Evolutionary conservation across 2,888 invertebrate genomes (phyloP).

Genomic region (Protodeltote pygarga): DNA sequence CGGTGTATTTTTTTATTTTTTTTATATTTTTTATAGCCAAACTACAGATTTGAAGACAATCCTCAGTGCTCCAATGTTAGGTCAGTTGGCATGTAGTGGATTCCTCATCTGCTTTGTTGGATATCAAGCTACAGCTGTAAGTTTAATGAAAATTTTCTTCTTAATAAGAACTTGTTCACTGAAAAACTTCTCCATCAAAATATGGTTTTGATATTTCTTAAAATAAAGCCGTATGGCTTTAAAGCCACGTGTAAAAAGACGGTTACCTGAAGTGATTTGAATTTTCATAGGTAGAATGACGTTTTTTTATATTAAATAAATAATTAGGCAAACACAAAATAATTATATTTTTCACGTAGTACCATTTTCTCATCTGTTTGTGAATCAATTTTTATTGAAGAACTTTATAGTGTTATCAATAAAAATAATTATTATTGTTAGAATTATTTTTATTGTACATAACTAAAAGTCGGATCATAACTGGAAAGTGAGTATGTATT

Average conservation of each 20-base stretch:
- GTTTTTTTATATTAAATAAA: too few species aligned
- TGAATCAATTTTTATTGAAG: too few species aligned
- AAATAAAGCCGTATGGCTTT: slow-evolving; percentile 13
- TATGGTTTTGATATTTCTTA: slow-evolving; percentile 6
- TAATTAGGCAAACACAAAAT: too few species aligned
- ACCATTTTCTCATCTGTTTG: too few species aligned
- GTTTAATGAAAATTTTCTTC: slow-evolving; percentile 18
- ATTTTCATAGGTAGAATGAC: too few species aligned
- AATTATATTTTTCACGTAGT: too few species aligned
- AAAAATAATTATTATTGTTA: too few species aligned
- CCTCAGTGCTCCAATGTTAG: slow-evolving; percentile 73
- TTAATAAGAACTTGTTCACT: neutral
- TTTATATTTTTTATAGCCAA: slow-evolving; percentile 52
- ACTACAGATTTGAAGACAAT: slow-evolving; percentile 63
- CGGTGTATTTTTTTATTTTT: neutral
- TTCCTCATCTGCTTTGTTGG: slow-evolving; percentile 75
- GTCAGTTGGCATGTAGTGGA: slow-evolving; percentile 70
- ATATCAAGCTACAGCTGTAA: slow-evolving; percentile 73
- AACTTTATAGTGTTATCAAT: too few species aligned
- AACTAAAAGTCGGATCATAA: too few species aligned
- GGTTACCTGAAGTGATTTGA: slow-evolving; percentile 19
- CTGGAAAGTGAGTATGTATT: too few species aligned
- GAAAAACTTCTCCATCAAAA: slow-evolving; percentile 6
- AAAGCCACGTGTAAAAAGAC: slow-evolving; percentile 8
- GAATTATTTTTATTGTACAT: too few species aligned